These are phyloP conservation scores for Allacma fusca DNA, from an alignment of 2,888 invertebrate genomes.

Conservation along the genomic window DNA sequence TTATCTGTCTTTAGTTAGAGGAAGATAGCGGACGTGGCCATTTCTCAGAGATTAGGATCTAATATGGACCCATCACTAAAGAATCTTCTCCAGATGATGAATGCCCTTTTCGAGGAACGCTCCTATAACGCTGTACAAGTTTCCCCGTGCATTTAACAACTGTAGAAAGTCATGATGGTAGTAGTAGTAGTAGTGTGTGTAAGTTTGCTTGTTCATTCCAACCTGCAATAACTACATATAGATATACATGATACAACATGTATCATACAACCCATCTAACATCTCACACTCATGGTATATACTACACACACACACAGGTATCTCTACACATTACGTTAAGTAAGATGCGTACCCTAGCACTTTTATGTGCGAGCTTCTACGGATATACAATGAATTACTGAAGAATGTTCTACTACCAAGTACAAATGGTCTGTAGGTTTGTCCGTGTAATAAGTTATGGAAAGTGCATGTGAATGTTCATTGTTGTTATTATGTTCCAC, in stretches of 20 bases:
- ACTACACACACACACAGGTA: no score
- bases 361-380: background rate
- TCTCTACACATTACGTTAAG: no score
- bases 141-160: background rate
- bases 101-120: constrained; percentile 41
- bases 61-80: constrained; percentile 55
- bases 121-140: background rate
- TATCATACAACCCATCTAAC: no score
- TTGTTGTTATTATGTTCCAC: background rate
- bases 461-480: constrained; percentile 1
- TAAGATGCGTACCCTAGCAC: no score
- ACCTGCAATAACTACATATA: no score
- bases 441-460: constrained; percentile 2
- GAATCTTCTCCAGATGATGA: constrained; percentile 57
- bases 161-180: constrained; percentile 1
- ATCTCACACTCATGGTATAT: no score
- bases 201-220: no score
- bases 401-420: constrained; percentile 1
- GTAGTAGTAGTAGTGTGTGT: no score
- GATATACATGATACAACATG: no score
- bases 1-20: constrained; percentile 4
- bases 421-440: constrained; percentile 9
- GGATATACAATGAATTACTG: background rate
- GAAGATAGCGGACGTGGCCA: constrained; percentile 43
- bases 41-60: constrained; percentile 52